Conservation (phyloP, 2,888 invertebrate species). For the Leptogaster cylindrica region DNA sequence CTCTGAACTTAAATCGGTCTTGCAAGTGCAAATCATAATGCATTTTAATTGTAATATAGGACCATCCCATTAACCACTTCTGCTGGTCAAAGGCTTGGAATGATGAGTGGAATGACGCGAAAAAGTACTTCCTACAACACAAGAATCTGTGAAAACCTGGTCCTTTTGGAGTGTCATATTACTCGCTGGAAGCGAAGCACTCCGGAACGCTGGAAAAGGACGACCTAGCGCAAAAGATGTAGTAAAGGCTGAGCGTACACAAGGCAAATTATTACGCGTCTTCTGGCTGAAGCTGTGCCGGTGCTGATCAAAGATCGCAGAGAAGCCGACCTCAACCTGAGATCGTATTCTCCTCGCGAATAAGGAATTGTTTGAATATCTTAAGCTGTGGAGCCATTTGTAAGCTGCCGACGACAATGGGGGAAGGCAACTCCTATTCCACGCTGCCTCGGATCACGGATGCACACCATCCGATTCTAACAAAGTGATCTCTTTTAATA, state of each 20-base stretch:
- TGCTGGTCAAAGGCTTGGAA: too few relatives aligned
- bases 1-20: too few relatives aligned
- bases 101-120: too few relatives aligned
- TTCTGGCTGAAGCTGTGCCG: constrained; percentile 23
- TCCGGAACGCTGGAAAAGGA: constrained; percentile 14
- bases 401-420: constrained; percentile 38
- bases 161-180: constrained; percentile 13
- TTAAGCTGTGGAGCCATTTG: constrained; percentile 46
- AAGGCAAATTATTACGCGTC: constrained; percentile 37
- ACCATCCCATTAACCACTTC: background rate
- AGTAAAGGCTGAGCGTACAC: constrained; percentile 9
- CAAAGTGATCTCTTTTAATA: constrained; percentile 22
- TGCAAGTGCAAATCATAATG: too few relatives aligned
- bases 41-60: too few relatives aligned
- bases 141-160: constrained; percentile 2
- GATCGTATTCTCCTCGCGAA: constrained; percentile 45
- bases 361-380: constrained; percentile 51
- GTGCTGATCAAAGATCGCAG: constrained; percentile 35
- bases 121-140: constrained; percentile 17
- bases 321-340: constrained; percentile 35
- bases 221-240: constrained; percentile 2
- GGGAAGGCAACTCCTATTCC: constrained; percentile 39
- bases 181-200: background rate
- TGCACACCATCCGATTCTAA: constrained; percentile 31
- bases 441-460: background rate